phyloP scores from a whole-genome alignment of 2,113 vertebrate genomes.

The Lophura nycthemera region DNA sequence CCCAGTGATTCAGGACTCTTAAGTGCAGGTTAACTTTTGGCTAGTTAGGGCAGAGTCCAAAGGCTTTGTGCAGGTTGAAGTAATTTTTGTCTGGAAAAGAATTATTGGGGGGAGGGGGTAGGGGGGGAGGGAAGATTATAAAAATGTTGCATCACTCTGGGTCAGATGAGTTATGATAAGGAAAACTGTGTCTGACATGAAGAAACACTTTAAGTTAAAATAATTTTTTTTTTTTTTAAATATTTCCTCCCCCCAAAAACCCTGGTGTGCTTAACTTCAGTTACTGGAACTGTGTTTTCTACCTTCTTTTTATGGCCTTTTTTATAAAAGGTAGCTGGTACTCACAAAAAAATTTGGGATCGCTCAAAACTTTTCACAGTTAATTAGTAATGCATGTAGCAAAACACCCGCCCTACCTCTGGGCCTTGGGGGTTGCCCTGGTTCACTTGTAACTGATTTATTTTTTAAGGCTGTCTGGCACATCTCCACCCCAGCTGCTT shows the following conservation, averaged over 20 bases:
- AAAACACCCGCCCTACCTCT: slow-evolving; percentile 73
- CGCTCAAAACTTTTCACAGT: slow-evolving; percentile 75
- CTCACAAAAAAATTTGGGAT: slow-evolving; percentile 66
- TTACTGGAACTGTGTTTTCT: slow-evolving; percentile 58
- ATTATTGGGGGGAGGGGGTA: neutral
- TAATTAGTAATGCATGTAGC: slow-evolving; percentile 76
- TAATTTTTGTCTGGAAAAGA: slow-evolving; percentile 53
- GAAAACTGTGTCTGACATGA: slow-evolving; percentile 21
- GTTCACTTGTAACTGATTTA: slow-evolving; percentile 75
- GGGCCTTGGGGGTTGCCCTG: slow-evolving; percentile 68
- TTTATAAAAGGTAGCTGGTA: slow-evolving; percentile 72
- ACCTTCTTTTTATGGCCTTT: slow-evolving; percentile 53
- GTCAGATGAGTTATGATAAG: slow-evolving; percentile 53
- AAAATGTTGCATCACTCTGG: slow-evolving; percentile 33
- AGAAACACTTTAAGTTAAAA: slow-evolving; percentile 11
- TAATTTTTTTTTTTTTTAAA: no score
- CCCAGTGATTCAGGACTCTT: slow-evolving; percentile 31
- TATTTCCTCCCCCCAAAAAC: neutral
- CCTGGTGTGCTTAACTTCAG: slow-evolving; percentile 39
- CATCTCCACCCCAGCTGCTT: slow-evolving; percentile 71
- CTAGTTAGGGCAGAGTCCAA: slow-evolving; percentile 34
- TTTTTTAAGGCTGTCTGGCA: slow-evolving; percentile 76
- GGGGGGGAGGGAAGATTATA: neutral
- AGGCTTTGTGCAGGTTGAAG: slow-evolving; percentile 39
- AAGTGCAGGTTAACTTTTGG: slow-evolving; percentile 51